phyloP scores from a whole-genome alignment of 2,113 vertebrate species.

The Formicarius rufipectus region DNA sequence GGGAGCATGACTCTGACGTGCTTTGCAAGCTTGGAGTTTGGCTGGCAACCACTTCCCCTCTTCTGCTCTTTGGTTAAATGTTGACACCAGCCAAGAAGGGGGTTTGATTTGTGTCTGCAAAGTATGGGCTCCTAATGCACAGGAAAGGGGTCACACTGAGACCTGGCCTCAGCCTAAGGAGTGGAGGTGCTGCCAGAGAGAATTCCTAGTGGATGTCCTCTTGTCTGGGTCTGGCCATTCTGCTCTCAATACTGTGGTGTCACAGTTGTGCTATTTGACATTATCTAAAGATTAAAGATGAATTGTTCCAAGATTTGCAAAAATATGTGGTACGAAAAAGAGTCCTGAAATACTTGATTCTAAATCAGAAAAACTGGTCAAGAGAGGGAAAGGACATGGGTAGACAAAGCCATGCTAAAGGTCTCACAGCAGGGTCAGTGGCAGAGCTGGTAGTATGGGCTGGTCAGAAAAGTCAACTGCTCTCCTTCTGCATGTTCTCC shows the following conservation, averaged over 20 bases:
- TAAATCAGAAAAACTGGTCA: not conserved
- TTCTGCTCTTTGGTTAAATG: not conserved
- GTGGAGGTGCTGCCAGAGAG: not conserved
- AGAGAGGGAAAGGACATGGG: not conserved
- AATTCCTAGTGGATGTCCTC: rapidly evolving
- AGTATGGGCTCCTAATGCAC: rapidly evolving
- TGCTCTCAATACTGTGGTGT: not conserved
- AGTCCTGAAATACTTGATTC: not conserved
- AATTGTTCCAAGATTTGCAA: not conserved
- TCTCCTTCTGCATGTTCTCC: not conserved
- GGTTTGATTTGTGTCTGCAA: not conserved
- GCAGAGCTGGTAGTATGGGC: not conserved
- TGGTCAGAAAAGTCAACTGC: not conserved
- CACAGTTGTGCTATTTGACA: not conserved
- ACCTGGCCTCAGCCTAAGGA: rapidly evolving
- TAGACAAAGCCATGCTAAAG: not conserved
- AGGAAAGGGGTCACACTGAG: not conserved
- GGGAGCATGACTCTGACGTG: not conserved
- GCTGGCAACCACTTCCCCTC: not conserved
- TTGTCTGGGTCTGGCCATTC: not conserved
- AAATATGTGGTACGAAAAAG: not conserved
- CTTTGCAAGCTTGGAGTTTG: not conserved
- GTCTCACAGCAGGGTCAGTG: not conserved
- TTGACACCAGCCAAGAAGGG: rapidly evolving
- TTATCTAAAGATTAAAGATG: not conserved